Conservation (phyloP, 1,140 invertebrate genomes). For the Heliothis subflexa region DNA sequence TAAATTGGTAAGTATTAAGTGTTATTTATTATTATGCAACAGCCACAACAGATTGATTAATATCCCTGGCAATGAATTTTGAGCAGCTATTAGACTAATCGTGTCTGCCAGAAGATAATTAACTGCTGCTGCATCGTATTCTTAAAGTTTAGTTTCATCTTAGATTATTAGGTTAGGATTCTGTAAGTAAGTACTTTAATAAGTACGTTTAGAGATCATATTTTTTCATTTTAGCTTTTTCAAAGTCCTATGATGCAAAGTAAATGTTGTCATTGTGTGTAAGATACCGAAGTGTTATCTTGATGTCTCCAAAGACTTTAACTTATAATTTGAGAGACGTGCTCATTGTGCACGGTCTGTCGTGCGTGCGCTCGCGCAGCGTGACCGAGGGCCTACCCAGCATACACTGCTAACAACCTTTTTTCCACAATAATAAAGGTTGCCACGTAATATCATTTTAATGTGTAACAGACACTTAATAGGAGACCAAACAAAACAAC, state of each 20-base stretch:
- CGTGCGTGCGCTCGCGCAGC: conserved; percentile 49
- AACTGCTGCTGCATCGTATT: background rate
- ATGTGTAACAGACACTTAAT: background rate
- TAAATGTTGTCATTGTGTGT: too few species aligned
- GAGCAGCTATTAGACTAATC: background rate
- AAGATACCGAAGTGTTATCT: conserved; percentile 7
- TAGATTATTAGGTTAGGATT: too few species aligned
- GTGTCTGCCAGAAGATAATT: background rate
- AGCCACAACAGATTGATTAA: background rate
- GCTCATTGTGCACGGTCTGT: conserved; percentile 53
- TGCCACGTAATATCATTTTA: conserved; percentile 8
- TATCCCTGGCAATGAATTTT: background rate
- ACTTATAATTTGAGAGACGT: conserved; percentile 44
- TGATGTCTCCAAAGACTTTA: conserved; percentile 35
- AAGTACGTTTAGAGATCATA: too few species aligned
- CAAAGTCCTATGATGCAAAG: too few species aligned
- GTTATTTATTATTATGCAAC: background rate
- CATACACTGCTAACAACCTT: conserved; percentile 9
- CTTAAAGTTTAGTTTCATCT: background rate
- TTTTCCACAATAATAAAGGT: conserved; percentile 19
- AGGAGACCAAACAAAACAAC: background rate
- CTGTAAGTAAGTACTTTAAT: too few species aligned
- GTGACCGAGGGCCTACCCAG: conserved; percentile 45
- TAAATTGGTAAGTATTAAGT: too few species aligned
- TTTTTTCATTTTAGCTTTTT: too few species aligned